Evolutionary conservation across 1,140 invertebrate species (phyloP).

Genomic region (Adelges cooleyi): DNA sequence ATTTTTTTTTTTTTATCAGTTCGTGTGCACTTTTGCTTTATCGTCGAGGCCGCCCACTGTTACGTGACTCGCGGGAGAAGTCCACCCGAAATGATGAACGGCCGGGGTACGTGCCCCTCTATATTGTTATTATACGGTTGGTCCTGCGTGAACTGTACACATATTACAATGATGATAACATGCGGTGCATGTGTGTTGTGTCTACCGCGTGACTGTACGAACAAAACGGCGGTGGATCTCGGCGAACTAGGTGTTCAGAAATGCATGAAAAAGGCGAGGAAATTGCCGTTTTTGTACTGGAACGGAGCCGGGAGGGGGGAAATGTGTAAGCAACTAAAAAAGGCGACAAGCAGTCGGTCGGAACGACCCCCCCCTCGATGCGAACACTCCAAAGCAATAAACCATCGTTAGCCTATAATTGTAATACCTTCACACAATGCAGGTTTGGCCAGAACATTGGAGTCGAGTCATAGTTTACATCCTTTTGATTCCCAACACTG

Average conservation of each 20-base stretch:
- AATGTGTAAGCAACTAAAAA: no score
- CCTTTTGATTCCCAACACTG: no score
- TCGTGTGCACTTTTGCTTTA: not conserved
- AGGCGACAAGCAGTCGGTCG: constrained; percentile 3
- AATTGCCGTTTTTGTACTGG: not conserved
- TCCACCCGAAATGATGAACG: constrained; percentile 11
- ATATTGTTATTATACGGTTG: not conserved
- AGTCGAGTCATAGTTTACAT: no score
- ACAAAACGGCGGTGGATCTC: no score
- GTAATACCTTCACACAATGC: no score
- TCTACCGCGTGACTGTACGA: no score
- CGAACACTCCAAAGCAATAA: not conserved
- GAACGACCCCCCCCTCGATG: not conserved
- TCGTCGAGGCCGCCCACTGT: constrained; percentile 14
- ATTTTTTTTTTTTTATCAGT: constrained; percentile 26
- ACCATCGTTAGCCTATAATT: not conserved
- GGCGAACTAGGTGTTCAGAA: no score
- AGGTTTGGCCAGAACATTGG: no score
- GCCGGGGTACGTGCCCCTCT: constrained; percentile 15
- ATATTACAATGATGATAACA: no score
- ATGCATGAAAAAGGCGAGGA: constrained; percentile 13
- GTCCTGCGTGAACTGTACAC: constrained; percentile 2
- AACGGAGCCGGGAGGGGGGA: not conserved
- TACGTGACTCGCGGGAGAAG: constrained; percentile 13
- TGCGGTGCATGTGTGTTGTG: no score